Conservation (phyloP, 1,140 invertebrate species). For the Neodiprion virginianus region DNA sequence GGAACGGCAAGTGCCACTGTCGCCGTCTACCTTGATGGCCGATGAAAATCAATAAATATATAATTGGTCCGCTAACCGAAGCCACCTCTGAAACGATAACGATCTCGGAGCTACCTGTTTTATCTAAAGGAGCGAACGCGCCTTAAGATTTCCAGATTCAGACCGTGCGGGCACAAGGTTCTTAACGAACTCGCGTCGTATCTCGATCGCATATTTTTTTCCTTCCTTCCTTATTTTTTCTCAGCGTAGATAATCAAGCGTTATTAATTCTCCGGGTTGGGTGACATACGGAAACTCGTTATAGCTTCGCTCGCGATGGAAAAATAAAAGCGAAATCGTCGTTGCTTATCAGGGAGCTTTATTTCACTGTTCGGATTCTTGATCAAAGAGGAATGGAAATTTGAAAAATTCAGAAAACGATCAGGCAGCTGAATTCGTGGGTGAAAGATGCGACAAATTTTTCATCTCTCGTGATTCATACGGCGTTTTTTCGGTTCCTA, state of each 20-base stretch:
- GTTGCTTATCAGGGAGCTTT: no score
- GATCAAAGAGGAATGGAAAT: no score
- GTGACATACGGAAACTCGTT: no score
- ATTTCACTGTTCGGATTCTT: no score
- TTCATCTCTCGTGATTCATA: no score
- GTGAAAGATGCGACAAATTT: no score
- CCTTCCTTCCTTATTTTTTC: background rate
- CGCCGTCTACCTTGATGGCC: background rate
- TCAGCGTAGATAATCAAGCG: background rate
- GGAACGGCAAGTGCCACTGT: background rate
- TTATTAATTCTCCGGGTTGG: background rate
- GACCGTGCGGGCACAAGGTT: background rate
- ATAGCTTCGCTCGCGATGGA: no score
- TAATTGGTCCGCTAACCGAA: slow-evolving; percentile 4
- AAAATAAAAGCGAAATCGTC: no score
- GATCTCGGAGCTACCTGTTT: background rate
- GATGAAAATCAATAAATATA: slow-evolving; percentile 8
- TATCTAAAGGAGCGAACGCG: background rate
- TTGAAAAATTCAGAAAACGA: no score
- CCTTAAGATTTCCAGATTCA: background rate
- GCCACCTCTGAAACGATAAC: background rate
- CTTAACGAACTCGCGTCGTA: background rate
- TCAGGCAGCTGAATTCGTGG: no score
- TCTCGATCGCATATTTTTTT: slow-evolving; percentile 2
- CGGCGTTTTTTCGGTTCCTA: no score